Evolutionary conservation across 2,797 vertebrate species (phyloP).

Genomic region (Scolopax bukidnonensis): DNA sequence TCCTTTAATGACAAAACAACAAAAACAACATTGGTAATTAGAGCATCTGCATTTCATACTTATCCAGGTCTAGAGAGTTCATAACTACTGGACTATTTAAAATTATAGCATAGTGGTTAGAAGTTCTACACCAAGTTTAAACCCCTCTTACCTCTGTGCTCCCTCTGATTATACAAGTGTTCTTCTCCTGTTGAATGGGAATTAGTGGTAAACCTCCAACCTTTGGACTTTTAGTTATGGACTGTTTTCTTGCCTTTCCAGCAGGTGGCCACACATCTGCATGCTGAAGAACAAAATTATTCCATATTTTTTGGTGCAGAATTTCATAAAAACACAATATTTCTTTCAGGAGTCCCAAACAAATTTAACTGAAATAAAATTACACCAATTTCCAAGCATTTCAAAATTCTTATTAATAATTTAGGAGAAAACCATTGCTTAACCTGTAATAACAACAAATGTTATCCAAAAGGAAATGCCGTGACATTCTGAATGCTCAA

Average conservation of each 20-base stretch:
- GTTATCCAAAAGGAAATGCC: not conserved
- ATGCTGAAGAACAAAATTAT: slow-evolving; percentile 78
- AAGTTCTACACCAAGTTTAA: slow-evolving; percentile 7
- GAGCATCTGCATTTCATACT: not conserved
- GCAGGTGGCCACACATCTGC: slow-evolving; percentile 80
- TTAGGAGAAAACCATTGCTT: not conserved
- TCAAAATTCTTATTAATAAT: not conserved
- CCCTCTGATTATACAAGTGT: slow-evolving; percentile 20
- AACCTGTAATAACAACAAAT: not conserved
- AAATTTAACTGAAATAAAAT: not conserved
- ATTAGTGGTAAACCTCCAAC: slow-evolving; percentile 77
- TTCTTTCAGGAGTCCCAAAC: not conserved
- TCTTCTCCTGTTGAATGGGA: slow-evolving; percentile 77
- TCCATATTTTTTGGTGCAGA: slow-evolving; percentile 21
- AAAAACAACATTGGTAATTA: not conserved
- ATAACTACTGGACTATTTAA: not conserved
- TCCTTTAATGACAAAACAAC: not conserved
- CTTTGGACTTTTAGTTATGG: slow-evolving; percentile 78
- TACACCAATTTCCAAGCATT: not conserved
- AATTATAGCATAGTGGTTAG: not conserved
- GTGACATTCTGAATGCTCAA: not conserved
- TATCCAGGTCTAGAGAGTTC: not conserved
- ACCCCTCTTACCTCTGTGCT: slow-evolving; percentile 75
- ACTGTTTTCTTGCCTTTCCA: slow-evolving; percentile 75
- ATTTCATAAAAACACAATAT: not conserved